Evolutionary conservation across 2,797 vertebrate genomes (phyloP).

Genomic region (Syncerus caffer): DNA sequence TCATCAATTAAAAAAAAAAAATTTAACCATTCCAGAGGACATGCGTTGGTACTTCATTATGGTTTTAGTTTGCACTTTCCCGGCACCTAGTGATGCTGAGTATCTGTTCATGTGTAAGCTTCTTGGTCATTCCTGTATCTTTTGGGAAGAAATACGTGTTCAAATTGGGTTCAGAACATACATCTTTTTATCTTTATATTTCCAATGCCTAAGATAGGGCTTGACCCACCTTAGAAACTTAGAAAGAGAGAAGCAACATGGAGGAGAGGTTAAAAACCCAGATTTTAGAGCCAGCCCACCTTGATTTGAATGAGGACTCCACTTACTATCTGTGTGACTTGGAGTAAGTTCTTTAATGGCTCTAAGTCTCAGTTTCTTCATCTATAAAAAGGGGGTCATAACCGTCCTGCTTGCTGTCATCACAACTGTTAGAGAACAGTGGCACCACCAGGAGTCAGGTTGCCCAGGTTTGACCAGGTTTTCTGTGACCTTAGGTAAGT

Average conservation of each 20-base stretch:
- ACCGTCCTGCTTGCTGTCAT: background rate
- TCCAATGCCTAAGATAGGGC: background rate
- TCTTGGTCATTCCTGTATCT: background rate
- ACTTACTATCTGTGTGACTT: background rate
- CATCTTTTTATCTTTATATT: background rate
- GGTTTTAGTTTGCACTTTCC: background rate
- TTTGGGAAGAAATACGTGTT: background rate
- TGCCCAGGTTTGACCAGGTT: background rate
- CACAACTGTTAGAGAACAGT: background rate
- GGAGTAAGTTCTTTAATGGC: background rate
- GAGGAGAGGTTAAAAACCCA: background rate
- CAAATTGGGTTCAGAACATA: background rate
- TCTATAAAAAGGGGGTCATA: background rate
- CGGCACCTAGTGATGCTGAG: background rate
- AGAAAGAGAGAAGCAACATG: background rate
- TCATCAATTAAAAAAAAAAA: background rate
- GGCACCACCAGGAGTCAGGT: background rate
- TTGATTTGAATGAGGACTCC: background rate
- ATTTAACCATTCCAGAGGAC: background rate
- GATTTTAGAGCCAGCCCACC: background rate
- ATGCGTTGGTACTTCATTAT: background rate
- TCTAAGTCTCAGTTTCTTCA: background rate
- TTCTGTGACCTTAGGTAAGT: background rate
- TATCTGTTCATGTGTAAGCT: background rate
- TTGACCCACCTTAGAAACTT: background rate